Evolutionary conservation across 1,140 invertebrate species (phyloP).

Genomic region (Dendrolimus punctatus): DNA sequence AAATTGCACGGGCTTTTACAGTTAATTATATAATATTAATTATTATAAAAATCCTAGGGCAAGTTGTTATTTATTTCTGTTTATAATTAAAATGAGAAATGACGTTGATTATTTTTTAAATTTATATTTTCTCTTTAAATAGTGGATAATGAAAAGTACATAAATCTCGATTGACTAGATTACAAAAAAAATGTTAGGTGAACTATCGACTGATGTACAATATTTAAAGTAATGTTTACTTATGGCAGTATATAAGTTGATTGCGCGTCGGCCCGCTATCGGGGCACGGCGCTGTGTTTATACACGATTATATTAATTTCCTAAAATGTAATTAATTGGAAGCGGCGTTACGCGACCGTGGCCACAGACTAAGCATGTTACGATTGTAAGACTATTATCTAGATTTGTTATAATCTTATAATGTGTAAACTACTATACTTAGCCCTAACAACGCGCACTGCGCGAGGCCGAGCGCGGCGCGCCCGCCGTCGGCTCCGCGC

Average conservation of each 20-base stretch:
- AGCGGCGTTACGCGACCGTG: slow-evolving; percentile 48
- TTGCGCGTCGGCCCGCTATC: slow-evolving; percentile 42
- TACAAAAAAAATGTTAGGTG: slow-evolving; percentile 66
- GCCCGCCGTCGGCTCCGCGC: slow-evolving; percentile 9
- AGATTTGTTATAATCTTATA: slow-evolving; percentile 62
- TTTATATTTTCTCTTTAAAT: slow-evolving; percentile 57
- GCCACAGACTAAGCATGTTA: slow-evolving; percentile 55
- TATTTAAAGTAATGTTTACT: slow-evolving; percentile 73
- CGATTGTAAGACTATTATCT: slow-evolving; percentile 67
- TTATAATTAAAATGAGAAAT: slow-evolving; percentile 55
- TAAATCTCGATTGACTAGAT: slow-evolving; percentile 69
- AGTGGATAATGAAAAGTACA: slow-evolving; percentile 68
- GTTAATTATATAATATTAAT: slow-evolving; percentile 68
- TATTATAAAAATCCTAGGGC: slow-evolving; percentile 67
- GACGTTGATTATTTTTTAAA: slow-evolving; percentile 72
- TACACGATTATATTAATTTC: slow-evolving; percentile 64
- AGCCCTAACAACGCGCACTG: slow-evolving; percentile 36
- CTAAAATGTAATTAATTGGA: slow-evolving; percentile 65
- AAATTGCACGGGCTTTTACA: slow-evolving; percentile 69
- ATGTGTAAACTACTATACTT: slow-evolving; percentile 50
- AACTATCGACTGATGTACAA: slow-evolving; percentile 73
- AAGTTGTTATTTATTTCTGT: slow-evolving; percentile 74
- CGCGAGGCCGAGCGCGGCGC: slow-evolving; percentile 11
- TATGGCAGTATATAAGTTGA: slow-evolving; percentile 71
- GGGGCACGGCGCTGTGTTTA: slow-evolving; percentile 44